phyloP scores from a whole-genome alignment of 2,113 vertebrate species.

The Oriolus oriolus region DNA sequence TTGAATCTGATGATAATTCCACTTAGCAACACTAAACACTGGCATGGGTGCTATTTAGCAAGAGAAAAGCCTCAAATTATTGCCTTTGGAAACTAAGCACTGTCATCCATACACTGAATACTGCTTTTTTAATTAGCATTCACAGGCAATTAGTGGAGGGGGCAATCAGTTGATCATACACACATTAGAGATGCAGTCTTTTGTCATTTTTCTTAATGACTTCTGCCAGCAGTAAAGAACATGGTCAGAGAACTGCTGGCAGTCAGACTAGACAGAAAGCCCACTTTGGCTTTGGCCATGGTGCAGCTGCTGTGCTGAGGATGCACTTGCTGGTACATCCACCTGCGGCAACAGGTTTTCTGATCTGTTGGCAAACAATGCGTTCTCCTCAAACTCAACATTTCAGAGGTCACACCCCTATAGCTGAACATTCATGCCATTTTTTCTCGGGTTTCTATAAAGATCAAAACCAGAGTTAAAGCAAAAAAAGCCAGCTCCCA shows the following conservation, averaged over 20 bases:
- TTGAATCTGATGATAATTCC: background rate
- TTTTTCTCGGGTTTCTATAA: background rate
- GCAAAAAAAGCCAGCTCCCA: background rate
- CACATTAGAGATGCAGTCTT: background rate
- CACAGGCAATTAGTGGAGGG: background rate
- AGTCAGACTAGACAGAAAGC: background rate
- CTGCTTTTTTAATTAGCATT: constrained; percentile 19
- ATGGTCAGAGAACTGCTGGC: background rate
- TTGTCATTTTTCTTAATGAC: background rate
- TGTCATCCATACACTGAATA: background rate
- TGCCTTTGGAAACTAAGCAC: constrained; percentile 28
- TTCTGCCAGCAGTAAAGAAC: background rate
- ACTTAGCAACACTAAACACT: constrained; percentile 7
- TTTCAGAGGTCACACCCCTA: background rate
- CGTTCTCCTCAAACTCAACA: background rate
- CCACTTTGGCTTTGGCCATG: accelerated
- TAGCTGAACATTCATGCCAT: background rate
- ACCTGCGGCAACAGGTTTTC: background rate
- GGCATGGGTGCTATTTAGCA: background rate
- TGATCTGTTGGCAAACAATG: background rate
- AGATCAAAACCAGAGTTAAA: background rate
- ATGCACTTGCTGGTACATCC: background rate
- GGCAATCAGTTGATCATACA: constrained; percentile 16
- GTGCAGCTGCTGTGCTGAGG: background rate
- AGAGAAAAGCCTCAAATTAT: constrained; percentile 19